phyloP scores from a whole-genome alignment of 92 coral and sea anemone species.

The Nematostella vectensis region DNA sequence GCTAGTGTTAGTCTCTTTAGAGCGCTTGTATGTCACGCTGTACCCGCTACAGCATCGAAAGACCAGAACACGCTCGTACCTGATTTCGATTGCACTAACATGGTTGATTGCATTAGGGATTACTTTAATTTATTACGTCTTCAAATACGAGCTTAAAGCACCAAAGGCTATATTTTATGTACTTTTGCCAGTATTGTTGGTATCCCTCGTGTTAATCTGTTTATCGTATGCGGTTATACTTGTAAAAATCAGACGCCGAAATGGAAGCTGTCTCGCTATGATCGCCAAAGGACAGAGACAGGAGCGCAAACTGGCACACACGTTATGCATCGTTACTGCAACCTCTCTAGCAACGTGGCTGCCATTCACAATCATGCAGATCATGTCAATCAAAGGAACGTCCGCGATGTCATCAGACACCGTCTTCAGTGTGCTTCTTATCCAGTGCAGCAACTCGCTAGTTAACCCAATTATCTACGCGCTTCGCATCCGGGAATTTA shows the following conservation, averaged over 20 bases:
- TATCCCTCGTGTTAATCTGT: constrained; percentile 14
- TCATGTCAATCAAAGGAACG: background rate
- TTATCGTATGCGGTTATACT: constrained; percentile 15
- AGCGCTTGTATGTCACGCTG: constrained; percentile 15
- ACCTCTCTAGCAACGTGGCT: constrained; percentile 19
- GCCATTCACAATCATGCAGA: constrained; percentile 18
- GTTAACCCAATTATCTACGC: constrained; percentile 24
- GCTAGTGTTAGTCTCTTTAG: constrained; percentile 19
- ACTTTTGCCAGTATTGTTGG: constrained; percentile 11
- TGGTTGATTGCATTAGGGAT: constrained; percentile 11
- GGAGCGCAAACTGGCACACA: constrained; percentile 24
- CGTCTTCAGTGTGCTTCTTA: constrained; percentile 1
- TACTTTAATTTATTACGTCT: constrained; percentile 3
- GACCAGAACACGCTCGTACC: constrained; percentile 4
- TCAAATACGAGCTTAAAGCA: constrained; percentile 1
- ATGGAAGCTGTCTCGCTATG: constrained; percentile 1
- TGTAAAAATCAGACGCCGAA: constrained; percentile 9
- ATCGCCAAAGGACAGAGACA: background rate
- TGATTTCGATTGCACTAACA: constrained; percentile 4
- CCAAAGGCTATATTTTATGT: constrained; percentile 1
- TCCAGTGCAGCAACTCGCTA: constrained; percentile 9
- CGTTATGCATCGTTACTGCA: constrained; percentile 16
- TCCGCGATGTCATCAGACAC: background rate
- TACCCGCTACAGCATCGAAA: constrained; percentile 23
- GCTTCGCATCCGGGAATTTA: constrained; percentile 21